Base-by-base conservation (phyloP, 2,888 invertebrate genomes). In the Nomada hirtipes region DNA sequence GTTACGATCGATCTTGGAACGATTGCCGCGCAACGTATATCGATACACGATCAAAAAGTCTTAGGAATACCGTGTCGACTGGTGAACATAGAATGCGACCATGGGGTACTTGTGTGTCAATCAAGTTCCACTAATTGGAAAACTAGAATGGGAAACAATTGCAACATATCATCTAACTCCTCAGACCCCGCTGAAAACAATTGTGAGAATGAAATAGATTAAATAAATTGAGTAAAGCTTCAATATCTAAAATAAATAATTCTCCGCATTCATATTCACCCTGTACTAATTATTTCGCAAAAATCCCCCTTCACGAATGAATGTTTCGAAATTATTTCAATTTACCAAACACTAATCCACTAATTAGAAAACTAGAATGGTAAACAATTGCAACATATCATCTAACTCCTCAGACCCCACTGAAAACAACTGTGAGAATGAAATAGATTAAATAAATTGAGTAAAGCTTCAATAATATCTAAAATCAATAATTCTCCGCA, bases 11-110 rank as follows among this genome's bases (percentile, higher is more conserved):
- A 87, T 89, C 83, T 85, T 82, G 76, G 55, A 76, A 69, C 80
- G 86, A 86, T 89, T 82, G 79, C 76, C 80, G 87, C 77, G 82
- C 75, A 85, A 73, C 76, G 60, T 59, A 65, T 84, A 86, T 85
- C 79, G 88, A 80, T 83, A 88, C 71, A 50, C 63, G 72, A 72
- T 82, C 72, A 60, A 50, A 50, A 76, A 79, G 73, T 85, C 73
- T 23, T 70, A 29, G 74, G 57, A 57, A 79, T 78, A 84, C 86
- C 76, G 76, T 69, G 69, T 85, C 69, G 82, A 61, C 42, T 52
- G 36, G n/a, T 9, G 63, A 57, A 63, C 50, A 26, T 44, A 76
- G 69, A 70, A 79, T 70, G 57, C 76, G 64, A 64, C 36, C 53
- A 50, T 63, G 52, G 57, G 1, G 57, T 44, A 67, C 65, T 47